Evolutionary conservation across 2,113 vertebrate species (phyloP), one percentile per base, ranked within the genome.

Genomic region (Manacus vitellinus): DNA sequence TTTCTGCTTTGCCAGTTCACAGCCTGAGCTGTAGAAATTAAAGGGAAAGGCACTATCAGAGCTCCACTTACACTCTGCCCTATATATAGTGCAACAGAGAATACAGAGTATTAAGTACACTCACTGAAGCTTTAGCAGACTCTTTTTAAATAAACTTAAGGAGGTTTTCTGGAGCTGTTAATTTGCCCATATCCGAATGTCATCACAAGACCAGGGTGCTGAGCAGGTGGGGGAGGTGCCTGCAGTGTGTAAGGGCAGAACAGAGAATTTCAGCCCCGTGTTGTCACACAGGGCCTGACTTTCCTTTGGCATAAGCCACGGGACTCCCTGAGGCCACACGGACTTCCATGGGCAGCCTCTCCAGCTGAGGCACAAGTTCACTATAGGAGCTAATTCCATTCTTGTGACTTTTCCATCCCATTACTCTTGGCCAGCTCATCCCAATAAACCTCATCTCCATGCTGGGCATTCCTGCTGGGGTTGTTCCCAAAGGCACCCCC

Each of bases 1-100:
- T 90, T 92, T 96, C 90, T 93, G 78, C 79, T 92, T 33, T 78
- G 90, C 82, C 92, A 92, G 68, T 74, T 95, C 63, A 51, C 47
- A 83, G 93, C 63, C 88, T 73, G 63, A 55, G 3, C 47, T 55
- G 79, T 1, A 83, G 75, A 20, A 92, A 65, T 92, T 93, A 93
- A 95, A 95, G 94, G 39, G 51, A 63, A 92, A 95, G 89, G 59
- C 71, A 2, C 66, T 39, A 0, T 5, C 25, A n/a, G 54, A 31
- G 56, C 51, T 51, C 35, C 43, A 31, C 33, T 17, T 2, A 16
- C 55, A 16, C n/a, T 54, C 55, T 70, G 55, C 27, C 62, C 41
- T 33, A 4, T 15, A 8, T n/a, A 23, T 1, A 44, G 24, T 16
- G 27, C 31, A 70, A 14, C 37, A 15, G 54, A 44, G 61, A 44